A percentile compares a stretch with the other conserved stretches of the same genome.
Conservation (phyloP, 2,797 vertebrate species). For the Pterois miles region DNA sequence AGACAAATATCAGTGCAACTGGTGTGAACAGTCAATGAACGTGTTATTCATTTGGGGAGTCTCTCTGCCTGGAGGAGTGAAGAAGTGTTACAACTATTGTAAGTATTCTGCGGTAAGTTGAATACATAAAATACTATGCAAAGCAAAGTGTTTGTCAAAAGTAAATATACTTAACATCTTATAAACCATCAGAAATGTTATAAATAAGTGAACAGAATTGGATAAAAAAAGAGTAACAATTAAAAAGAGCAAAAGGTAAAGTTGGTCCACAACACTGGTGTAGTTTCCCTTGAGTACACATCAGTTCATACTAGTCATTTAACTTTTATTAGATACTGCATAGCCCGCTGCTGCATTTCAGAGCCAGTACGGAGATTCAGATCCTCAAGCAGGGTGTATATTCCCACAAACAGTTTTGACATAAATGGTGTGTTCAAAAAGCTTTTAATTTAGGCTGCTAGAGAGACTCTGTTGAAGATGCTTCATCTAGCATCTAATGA, state of each 20-base stretch:
- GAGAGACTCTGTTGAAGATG: not conserved
- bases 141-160: slow-evolving; percentile 14
- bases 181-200: slow-evolving; percentile 11
- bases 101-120: not conserved
- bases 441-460: not conserved
- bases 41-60: slow-evolving; percentile 10
- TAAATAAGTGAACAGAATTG: slow-evolving; percentile 1
- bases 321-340: not conserved
- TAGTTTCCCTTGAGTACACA: not conserved
- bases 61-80: not conserved
- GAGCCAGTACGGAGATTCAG: not conserved
- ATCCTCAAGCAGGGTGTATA: not conserved
- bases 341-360: not conserved
- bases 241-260: slow-evolving; percentile 16
- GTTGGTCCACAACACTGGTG: slow-evolving; percentile 25
- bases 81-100: not conserved
- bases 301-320: not conserved
- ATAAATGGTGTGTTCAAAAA: not conserved
- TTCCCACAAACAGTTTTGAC: not conserved
- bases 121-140: not conserved
- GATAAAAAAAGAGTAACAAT: slow-evolving; percentile 4
- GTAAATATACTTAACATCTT: slow-evolving; percentile 9
- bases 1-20: slow-evolving; percentile 27
- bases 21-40: not conserved
- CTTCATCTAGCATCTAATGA: not conserved